These are phyloP conservation scores for Apotomis capreana DNA, from an alignment of 2,888 invertebrate genomes.

Conservation along the genomic window DNA sequence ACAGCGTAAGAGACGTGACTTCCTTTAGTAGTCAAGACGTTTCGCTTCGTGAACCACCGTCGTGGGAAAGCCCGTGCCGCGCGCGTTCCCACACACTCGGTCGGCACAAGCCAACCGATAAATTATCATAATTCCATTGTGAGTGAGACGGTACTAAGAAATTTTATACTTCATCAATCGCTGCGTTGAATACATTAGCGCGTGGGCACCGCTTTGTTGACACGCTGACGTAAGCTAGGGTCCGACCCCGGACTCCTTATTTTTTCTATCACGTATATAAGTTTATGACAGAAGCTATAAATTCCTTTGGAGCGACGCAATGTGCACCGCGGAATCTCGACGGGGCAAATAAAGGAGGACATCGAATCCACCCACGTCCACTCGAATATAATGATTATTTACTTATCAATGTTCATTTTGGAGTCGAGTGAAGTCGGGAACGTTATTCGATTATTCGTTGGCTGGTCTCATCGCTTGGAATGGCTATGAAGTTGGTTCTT, in stretches of 20 bases:
- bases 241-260: conserved; percentile 56
- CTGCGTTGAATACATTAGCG: conserved; percentile 82
- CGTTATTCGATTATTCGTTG: conserved; percentile 26
- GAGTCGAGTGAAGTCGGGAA: conserved; percentile 23
- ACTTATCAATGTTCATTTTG: conserved; percentile 38
- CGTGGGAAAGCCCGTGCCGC: conserved; percentile 84
- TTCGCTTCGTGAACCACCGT: conserved; percentile 58
- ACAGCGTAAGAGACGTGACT: conserved; percentile 64
- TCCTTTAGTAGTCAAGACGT: conserved; percentile 59
- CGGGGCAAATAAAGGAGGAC: conserved; percentile 50
- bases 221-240: conserved; percentile 57
- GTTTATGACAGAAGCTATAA: conserved; percentile 64
- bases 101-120: conserved; percentile 84
- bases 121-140: conserved; percentile 84
- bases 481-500: conserved; percentile 16
- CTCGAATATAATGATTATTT: conserved; percentile 38
- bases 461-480: conserved; percentile 32
- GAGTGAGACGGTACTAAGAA: conserved; percentile 83
- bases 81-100: conserved; percentile 84
- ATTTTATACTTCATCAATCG: conserved; percentile 84
- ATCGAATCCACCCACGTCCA: conserved; percentile 48
- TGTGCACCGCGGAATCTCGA: conserved; percentile 49
- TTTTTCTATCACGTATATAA: conserved; percentile 66
- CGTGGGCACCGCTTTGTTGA: conserved; percentile 79
- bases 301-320: conserved; percentile 57